Percentiles rank a stretch among this genome's conserved stretches.
Conservation (phyloP, 2,888 invertebrate species). For the Diarsia rubi region DNA sequence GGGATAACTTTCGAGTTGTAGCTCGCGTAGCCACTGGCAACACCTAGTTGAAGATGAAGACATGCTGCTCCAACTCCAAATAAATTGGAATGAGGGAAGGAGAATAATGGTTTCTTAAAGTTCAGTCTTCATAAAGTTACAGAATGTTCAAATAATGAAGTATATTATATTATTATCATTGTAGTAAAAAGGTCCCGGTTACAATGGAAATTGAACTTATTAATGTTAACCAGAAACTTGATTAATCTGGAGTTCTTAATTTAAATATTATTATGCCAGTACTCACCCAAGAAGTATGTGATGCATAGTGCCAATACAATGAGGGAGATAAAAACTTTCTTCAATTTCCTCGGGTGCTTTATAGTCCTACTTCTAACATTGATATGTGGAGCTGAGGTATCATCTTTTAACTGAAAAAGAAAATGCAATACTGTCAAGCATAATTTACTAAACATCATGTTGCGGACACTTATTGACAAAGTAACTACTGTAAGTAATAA, state of each 20-base stretch:
- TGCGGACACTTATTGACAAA: neutral
- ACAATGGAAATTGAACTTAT: neutral
- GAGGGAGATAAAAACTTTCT: conserved; percentile 85
- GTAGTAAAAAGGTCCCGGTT: neutral
- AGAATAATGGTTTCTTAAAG: neutral
- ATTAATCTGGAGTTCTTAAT: neutral
- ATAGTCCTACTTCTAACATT: conserved; percentile 78
- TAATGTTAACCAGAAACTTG: no score
- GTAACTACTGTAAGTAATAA: neutral
- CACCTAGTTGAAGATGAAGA: no score
- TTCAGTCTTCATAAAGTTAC: neutral
- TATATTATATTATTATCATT: no score
- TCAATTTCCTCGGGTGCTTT: conserved; percentile 84
- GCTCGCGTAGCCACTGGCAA: no score
- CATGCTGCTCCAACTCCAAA: neutral
- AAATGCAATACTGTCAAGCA: neutral
- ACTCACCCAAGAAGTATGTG: conserved; percentile 88
- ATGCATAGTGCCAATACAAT: conserved; percentile 81
- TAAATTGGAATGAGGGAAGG: neutral
- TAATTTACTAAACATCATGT: neutral
- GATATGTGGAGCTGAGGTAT: conserved; percentile 80
- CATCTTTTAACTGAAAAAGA: conserved; percentile 86
- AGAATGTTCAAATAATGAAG: neutral
- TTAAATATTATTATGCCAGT: neutral
- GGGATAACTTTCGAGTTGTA: no score